Evolutionary conservation across 2,113 vertebrate genomes (phyloP), one percentile per base, ranked within the genome.

Genomic region (Pterophyllum scalare): DNA sequence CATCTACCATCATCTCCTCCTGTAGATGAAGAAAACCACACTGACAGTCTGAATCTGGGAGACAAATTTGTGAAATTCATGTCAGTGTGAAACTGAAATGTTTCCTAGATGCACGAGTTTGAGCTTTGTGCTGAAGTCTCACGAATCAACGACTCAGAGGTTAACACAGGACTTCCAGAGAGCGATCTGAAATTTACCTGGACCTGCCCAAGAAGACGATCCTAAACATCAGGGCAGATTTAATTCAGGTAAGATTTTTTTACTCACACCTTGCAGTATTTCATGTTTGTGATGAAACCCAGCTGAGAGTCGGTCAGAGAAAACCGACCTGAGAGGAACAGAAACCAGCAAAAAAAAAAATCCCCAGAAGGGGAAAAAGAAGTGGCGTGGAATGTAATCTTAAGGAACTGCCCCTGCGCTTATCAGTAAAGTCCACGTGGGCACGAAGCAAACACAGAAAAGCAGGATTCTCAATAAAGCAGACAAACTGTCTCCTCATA

Each of bases 401-500:
- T 33, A 61, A 75, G 49, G 77, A 62, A 70, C 77, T 15, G 67
- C 17, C 46, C 3, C 35, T 35, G 54, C 60, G 77, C 86, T 90
- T 84, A 91, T 88, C 85, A 80, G 78, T 2, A 0, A 65, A 56
- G 77, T 38, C 70, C 81, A 83, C 62, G 60, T 64, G 82, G 78
- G 31, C 64, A 75, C 70, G 19, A 82, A 60, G 78, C 46, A 77
- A 59, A 35, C 28, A 49, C 22, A 31, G 52, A 40, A 79, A 78
- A 77, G 2, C n/a, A 31, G 46, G 2, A 31, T 76, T 59, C 83
- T 84, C 79, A 80, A 83, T 81, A 89, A 87, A 83, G 54, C 43
- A 72, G 81, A 81, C 46, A 26, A 52, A 82, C 24, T 7, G 54
- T 46, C 5, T 46, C 33, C 75, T 33, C 75, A 78, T 75, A 74